A percentile compares a stretch with the other conserved stretches of the same genome.
Conservation (phyloP, 1,140 invertebrate species). For the Argopecten irradians region DNA sequence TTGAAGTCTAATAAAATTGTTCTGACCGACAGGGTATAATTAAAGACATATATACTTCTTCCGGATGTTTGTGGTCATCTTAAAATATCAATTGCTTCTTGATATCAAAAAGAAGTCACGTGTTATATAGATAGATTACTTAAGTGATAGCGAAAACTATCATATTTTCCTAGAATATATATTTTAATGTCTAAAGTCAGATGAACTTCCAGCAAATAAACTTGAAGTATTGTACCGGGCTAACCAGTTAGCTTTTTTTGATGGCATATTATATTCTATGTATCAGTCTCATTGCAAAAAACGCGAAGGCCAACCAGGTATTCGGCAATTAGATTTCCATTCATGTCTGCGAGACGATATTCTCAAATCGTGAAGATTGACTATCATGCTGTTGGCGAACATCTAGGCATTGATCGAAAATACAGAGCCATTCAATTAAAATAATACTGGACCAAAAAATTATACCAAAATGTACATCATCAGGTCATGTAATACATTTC, state of each 20-base stretch:
- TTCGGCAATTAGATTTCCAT: conserved; percentile 34
- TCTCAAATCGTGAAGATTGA: conserved; percentile 43
- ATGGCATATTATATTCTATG: conserved; percentile 52
- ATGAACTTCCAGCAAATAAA: conserved; percentile 38
- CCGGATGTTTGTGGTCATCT: no score
- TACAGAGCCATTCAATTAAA: conserved; percentile 36
- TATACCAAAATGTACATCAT: conserved; percentile 48
- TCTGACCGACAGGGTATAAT: no score
- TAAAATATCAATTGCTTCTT: no score
- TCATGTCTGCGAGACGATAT: conserved; percentile 25
- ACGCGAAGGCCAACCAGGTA: neutral
- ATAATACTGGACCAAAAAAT: conserved; percentile 47
- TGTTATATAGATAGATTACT: no score
- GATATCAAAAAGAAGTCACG: no score
- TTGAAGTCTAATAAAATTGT: no score
- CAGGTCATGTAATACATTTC: conserved; percentile 47
- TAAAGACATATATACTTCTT: no score
- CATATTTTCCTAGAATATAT: no score
- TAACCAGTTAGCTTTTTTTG: conserved; percentile 46
- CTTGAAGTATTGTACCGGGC: conserved; percentile 19
- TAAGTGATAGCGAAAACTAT: no score
- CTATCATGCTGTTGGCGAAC: conserved; percentile 27
- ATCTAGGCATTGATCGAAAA: conserved; percentile 38
- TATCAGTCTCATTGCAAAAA: conserved; percentile 14
- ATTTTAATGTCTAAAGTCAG: conserved; percentile 19